A percentile compares a stretch with the other conserved stretches of the same genome.
Evolutionary conservation across 1,140 invertebrate genomes (phyloP).

Genomic region (Drosophila mayri): DNA sequence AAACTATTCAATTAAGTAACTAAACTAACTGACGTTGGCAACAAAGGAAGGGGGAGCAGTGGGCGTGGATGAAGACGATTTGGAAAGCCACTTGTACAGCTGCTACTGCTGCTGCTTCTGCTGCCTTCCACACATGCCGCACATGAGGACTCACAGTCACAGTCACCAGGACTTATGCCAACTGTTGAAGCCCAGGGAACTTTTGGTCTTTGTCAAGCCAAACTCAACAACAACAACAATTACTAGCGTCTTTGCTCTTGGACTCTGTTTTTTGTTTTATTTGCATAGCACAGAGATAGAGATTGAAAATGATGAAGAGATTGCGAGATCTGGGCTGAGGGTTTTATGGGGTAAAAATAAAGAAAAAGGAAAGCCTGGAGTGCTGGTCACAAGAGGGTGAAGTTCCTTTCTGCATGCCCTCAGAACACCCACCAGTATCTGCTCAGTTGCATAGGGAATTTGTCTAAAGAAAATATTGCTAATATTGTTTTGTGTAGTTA

Average conservation of each 20-base stretch:
- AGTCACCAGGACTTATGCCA: slow-evolving; percentile 44
- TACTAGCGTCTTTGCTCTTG: slow-evolving; percentile 46
- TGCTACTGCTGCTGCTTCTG: slow-evolving; percentile 1
- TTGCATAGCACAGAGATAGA: slow-evolving; percentile 61
- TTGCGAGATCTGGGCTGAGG: slow-evolving; percentile 12
- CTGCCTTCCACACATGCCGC: slow-evolving; percentile 56
- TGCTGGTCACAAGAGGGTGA: slow-evolving; percentile 4
- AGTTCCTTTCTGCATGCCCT: slow-evolving; percentile 1
- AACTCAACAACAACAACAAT: slow-evolving; percentile 57
- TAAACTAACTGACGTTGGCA: slow-evolving; percentile 80
- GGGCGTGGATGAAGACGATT: slow-evolving; percentile 18
- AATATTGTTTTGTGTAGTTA: slow-evolving; percentile 35
- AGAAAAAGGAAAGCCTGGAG: not conserved
- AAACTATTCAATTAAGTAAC: slow-evolving; percentile 83
- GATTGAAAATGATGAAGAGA: slow-evolving; percentile 26
- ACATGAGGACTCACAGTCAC: slow-evolving; percentile 18
- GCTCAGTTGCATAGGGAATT: slow-evolving; percentile 56
- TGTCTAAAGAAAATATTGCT: slow-evolving; percentile 63
- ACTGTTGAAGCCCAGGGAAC: slow-evolving; percentile 66
- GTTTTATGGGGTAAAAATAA: not conserved
- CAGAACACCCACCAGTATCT: not conserved
- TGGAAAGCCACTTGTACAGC: slow-evolving; percentile 36
- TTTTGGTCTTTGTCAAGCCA: slow-evolving; percentile 66
- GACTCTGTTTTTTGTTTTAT: slow-evolving; percentile 48
- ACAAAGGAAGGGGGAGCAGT: slow-evolving; percentile 10